Base-by-base conservation (phyloP, 2,797 vertebrate genomes). In the Brachyalestes nurse region DNA sequence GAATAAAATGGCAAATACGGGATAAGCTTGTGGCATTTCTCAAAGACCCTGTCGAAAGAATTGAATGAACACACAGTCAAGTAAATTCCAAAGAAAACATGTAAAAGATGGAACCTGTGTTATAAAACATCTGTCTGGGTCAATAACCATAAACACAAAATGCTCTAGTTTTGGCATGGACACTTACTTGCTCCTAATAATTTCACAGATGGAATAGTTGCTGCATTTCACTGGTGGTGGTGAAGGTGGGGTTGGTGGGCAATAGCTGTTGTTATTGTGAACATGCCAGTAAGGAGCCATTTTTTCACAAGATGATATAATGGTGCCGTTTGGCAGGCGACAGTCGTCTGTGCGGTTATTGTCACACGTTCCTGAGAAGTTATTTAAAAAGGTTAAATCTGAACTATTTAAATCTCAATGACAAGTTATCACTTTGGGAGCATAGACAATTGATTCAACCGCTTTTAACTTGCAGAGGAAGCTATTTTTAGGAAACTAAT, bases 301-400 rank as follows among this genome's bases (percentile, higher is more conserved):
- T 3, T 84, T 12, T 81, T 94, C 89, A 79, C 97, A 98, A 83
- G 89, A 89, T 1, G 80, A 80, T 79, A 88, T 75, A 67, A 93
- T 71, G 6, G 87, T 83, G 16, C 95, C 95, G 1, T 85, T 88
- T 0, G 95, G 95, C 82, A 96, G 80, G 86, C 84, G 86, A 51
- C 97, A 98, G 87, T 98, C 97, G 57, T 98, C 94, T 1, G n/a
- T 80, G 0, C 83, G 91, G 83, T 88, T 91, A 85, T 97, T 97
- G 87, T 93, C 94, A 78, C 97, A 98, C 7, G 91, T 95, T 28
- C 97, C 97, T 97, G 38, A 62, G 72, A 77, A 75, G 5, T 57
- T 21, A 74, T 51, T 69, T 51, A 19, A 65, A 65, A 23, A 61
- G 19, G 34, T 5, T 55, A 25, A 13, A 55, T 57, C 12, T 61